Conservation (phyloP, 1,140 invertebrate species). For the Rhagoletis pomonella region DNA sequence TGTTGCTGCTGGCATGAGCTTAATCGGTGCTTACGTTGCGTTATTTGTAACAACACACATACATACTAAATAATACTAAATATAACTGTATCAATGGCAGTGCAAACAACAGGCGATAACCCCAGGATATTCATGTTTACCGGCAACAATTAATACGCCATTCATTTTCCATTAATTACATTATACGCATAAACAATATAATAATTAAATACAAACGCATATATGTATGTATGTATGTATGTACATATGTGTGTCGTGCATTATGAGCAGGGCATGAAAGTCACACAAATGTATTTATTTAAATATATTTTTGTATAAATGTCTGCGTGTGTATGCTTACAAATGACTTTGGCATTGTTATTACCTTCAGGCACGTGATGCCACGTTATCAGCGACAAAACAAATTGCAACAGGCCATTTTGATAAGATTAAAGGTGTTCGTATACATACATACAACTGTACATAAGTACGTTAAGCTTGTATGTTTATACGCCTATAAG, state of each 20-base stretch:
- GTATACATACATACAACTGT: neutral
- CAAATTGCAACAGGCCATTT: conserved; percentile 45
- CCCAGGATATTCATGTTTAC: conserved; percentile 44
- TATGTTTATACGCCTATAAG: neutral
- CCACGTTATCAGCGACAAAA: conserved; percentile 44
- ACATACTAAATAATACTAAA: neutral
- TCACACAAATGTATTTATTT: conserved; percentile 41
- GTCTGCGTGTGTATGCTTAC: neutral
- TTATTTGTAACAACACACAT: neutral
- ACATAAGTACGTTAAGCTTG: neutral
- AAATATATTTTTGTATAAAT: neutral
- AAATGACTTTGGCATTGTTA: neutral
- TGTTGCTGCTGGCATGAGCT: conserved; percentile 40
- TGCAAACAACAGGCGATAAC: conserved; percentile 21
- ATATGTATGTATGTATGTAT: neutral
- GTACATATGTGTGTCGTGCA: neutral
- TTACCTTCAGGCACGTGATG: conserved; percentile 16
- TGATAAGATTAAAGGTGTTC: conserved; percentile 33
- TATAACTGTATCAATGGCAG: conserved; percentile 20
- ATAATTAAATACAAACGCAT: conserved; percentile 46
- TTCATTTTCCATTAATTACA: conserved; percentile 54
- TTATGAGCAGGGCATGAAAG: neutral
- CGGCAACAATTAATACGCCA: conserved; percentile 53
- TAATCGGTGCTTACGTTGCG: conserved; percentile 34
- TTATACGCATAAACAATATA: conserved; percentile 52